phyloP scores from a whole-genome alignment of 2,113 vertebrate genomes.

The Cebus imitator region DNA sequence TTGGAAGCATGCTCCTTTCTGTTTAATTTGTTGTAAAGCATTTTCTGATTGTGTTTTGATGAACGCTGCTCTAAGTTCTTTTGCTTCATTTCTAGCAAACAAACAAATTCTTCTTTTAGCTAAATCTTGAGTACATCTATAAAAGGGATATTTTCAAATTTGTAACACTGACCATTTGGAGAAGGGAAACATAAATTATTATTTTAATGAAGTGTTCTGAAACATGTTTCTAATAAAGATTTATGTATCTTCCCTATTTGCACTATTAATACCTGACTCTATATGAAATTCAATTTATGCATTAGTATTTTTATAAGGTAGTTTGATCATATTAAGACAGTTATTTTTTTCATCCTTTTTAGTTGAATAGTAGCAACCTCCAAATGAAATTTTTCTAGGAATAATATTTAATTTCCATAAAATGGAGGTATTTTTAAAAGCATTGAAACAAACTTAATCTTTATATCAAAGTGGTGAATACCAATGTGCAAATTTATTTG shows the following conservation, averaged over 20 bases:
- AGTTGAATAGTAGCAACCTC: not conserved
- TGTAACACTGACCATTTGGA: not conserved
- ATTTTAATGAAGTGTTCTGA: slow-evolving; percentile 9
- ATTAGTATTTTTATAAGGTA: not conserved
- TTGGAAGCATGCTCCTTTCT: not conserved
- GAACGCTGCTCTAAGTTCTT: not conserved
- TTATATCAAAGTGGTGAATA: not conserved
- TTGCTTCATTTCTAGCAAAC: not conserved
- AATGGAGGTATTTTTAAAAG: slow-evolving; percentile 8
- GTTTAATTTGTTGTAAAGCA: not conserved
- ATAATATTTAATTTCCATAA: not conserved
- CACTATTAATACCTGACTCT: not conserved
- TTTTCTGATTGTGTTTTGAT: not conserved
- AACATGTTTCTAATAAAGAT: not conserved
- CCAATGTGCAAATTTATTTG: not conserved
- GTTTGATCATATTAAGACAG: not conserved
- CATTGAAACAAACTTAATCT: not conserved
- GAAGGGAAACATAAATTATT: not conserved
- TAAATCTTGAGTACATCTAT: slow-evolving; percentile 40
- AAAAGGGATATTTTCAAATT: slow-evolving; percentile 65
- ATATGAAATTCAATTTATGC: not conserved
- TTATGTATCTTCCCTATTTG: not conserved
- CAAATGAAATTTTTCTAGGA: not conserved
- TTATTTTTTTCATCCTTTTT: slow-evolving; percentile 14
- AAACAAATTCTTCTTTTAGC: slow-evolving; percentile 18